Conservation (phyloP, 2,888 invertebrate species). For the Drosophila suboccidentalis region DNA sequence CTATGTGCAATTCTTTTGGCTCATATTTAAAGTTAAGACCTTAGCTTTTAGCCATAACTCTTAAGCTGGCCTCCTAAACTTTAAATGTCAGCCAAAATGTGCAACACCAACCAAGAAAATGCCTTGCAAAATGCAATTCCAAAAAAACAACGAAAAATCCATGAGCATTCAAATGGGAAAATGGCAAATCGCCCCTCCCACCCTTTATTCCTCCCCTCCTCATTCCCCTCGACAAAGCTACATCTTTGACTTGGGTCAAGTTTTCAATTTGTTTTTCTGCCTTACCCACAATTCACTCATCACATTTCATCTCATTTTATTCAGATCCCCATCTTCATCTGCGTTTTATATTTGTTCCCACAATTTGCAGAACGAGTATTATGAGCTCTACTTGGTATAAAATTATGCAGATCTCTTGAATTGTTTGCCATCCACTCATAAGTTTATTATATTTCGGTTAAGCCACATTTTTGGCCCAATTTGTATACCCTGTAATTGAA, state of each 20-base stretch:
- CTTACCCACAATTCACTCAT: constrained; percentile 5
- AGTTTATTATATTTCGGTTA: background rate
- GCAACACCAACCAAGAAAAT: constrained; percentile 19
- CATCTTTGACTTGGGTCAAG: constrained; percentile 28
- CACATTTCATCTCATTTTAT: background rate
- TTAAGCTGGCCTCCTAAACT: constrained; percentile 77
- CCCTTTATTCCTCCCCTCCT: background rate
- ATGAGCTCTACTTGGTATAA: constrained; percentile 11
- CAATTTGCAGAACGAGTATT: constrained; percentile 13
- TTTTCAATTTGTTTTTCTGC: constrained; percentile 30
- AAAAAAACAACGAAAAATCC: constrained; percentile 29
- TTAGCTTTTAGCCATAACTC: constrained; percentile 40
- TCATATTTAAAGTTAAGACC: constrained; percentile 12
- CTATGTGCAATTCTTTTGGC: constrained; percentile 17
- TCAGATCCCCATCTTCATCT: background rate
- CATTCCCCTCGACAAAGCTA: background rate
- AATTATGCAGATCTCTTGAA: constrained; percentile 19
- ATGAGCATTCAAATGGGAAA: constrained; percentile 37
- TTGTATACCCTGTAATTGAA: background rate
- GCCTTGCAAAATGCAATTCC: constrained; percentile 23
- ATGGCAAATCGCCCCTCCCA: constrained; percentile 28
- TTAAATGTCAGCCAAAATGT: constrained; percentile 75
- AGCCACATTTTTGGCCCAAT: background rate
- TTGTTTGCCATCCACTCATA: constrained; percentile 5
- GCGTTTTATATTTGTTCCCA: constrained; percentile 1